Percentiles rank a stretch among this genome's conserved stretches.
These are phyloP conservation scores for Trissoscelio sp. DNA, from an alignment of 2,888 invertebrate genomes.

Conservation along the genomic window DNA sequence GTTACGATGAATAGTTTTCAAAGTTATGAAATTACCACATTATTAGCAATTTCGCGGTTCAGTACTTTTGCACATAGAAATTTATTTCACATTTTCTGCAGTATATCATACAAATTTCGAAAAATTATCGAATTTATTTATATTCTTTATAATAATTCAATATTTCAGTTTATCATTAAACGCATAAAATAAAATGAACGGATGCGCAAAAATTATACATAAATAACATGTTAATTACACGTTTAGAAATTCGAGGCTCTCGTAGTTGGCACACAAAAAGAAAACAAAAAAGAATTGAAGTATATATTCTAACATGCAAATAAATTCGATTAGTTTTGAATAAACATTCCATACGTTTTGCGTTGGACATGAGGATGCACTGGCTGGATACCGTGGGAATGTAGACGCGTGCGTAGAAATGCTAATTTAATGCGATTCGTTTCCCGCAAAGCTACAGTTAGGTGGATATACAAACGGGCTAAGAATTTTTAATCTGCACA, in stretches of 20 bases:
- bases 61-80: background rate
- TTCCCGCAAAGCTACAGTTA: slow-evolving; percentile 61
- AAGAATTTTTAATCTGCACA: slow-evolving; percentile 55
- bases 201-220: background rate
- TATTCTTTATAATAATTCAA: no score
- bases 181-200: background rate
- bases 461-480: slow-evolving; percentile 34
- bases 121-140: no score
- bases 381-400: slow-evolving; percentile 75
- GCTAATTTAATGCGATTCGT: slow-evolving; percentile 80
- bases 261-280: background rate
- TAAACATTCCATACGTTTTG: slow-evolving; percentile 52
- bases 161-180: background rate
- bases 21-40: slow-evolving; percentile 29
- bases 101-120: no score
- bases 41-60: slow-evolving; percentile 22
- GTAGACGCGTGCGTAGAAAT: slow-evolving; percentile 76
- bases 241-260: slow-evolving; percentile 7
- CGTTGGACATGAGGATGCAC: slow-evolving; percentile 49
- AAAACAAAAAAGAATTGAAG: slow-evolving; percentile 21
- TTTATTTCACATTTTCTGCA: no score
- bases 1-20: slow-evolving; percentile 25
- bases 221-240: slow-evolving; percentile 25
- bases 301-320: slow-evolving; percentile 54
- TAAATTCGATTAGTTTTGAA: slow-evolving; percentile 61